Evolutionary conservation across 2,888 invertebrate genomes (phyloP), one percentile per base, ranked within the genome.

Genomic region (Dioctria linearis): DNA sequence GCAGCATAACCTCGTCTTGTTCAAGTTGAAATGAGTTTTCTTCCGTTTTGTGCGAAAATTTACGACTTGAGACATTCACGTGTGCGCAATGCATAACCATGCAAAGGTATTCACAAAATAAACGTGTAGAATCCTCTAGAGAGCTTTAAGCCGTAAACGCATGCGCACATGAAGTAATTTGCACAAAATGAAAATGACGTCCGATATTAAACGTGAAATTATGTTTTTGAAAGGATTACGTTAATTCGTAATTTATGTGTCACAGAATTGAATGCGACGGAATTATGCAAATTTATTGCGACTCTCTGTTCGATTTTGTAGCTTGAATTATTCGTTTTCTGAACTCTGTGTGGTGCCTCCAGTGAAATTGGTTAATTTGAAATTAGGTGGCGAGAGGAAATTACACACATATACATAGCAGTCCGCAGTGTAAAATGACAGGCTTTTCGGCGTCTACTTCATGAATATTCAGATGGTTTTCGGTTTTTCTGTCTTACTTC

Each of bases 201-300:
- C 82, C 82, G 81, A 83, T 83, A 83, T 83, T 83, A 83, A 83
- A 84, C 82, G 82, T 82, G 83, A 84, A 83, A 84, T 83, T 83
- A 83, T 84, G 83, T 83, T 82, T 83, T 83, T 84, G 81, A 86
- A 83, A 84, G 84, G 88, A 88, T 88, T 87, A 88, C 87, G 87
- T 88, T 88, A 88, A 88, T 88, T 87, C 88, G 85, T 88, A 86
- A 88, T 88, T 88, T 88, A 88, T 88, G 88, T 88, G 88, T 87
- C 88, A 87, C 87, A 87, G 86, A 88, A 88, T 88, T 88, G 86
- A 88, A 88, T 88, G 88, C 86, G 87, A 88, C 85, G 86, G 88
- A 88, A 88, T 88, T 88, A 88, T 88, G 86, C 86, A 86, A 87
- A 88, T 88, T 88, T 88, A 88, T 88, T 88, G 87, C 86, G 85